Evolutionary conservation across 2,888 invertebrate genomes (phyloP), one percentile per base, ranked within the genome.

Genomic region (Pasiphila rectangulata): DNA sequence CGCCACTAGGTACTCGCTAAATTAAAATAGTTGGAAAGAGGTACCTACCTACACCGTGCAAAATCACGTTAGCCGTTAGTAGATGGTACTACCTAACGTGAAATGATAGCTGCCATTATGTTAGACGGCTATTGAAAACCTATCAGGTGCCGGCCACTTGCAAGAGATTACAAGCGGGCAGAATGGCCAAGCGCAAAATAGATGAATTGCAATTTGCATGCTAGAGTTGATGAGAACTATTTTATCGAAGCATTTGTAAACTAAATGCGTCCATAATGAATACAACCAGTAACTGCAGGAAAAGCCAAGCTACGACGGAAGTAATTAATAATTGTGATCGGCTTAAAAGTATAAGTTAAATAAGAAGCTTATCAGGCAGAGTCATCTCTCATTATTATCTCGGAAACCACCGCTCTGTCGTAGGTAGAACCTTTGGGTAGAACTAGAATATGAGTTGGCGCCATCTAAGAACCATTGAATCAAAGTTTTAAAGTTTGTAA

Each of bases 201-300:
- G 29, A 43, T 29, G 35, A 39, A 41, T 27, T 24, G 24, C 43
- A 42, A 51, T 51, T 53, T 53, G 49, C 49, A 53, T 46, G 40
- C 24, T 39, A 43, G 46, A 51, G 38, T 39, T 38, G 34, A 40
- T 3, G 30, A 19, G 42, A 32, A 39, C 25, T 20, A 39, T 35
- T 46, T 35, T 40, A 40, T 37, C 44, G 40, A 39, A 27, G 29
- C 43, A 39, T 37, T 42, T 13, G 41, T 25, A 35, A 17, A 38
- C 38, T 3, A 42, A 43, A 43, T 38, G 38, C 37, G 25, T 34
- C 38, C 29, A 12, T 42, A 38, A 39, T 23, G 42, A 44, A 21
- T 9, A 43, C 40, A 38, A 24, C 21, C n/a, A 35, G 39, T 17
- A 6, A 24, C 10, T 4, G 6, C 4, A 23, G 3, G 7, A 25